These are phyloP conservation scores for Lycorma delicatula DNA, from an alignment of 1,140 invertebrate genomes.

Conservation along the genomic window DNA sequence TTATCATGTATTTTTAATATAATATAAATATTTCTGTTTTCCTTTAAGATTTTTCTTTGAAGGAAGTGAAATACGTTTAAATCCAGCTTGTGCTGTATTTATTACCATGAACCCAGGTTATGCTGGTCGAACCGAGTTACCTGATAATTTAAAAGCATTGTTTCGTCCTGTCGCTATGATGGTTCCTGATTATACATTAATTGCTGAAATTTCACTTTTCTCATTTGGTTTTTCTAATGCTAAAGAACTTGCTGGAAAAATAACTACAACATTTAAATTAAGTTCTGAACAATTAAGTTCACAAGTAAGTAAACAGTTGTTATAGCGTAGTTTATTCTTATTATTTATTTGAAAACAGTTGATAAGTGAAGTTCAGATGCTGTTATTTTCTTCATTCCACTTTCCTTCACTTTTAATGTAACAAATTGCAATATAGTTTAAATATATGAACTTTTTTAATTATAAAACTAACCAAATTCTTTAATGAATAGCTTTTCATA, in stretches of 20 bases:
- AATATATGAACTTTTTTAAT: no score
- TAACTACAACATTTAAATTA: conserved; percentile 60
- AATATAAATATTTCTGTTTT: neutral
- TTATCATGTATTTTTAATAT: no score
- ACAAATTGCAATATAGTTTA: no score
- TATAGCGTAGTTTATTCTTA: no score
- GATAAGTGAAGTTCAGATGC: no score
- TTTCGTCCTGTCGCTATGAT: conserved; percentile 70
- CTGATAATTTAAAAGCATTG: conserved; percentile 63
- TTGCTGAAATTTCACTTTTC: conserved; percentile 62
- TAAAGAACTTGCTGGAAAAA: conserved; percentile 54
- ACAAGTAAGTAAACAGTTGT: conserved; percentile 42
- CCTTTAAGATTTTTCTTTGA: conserved; percentile 52
- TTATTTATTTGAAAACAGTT: no score
- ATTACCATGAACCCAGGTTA: conserved; percentile 72
- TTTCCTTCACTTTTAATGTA: no score
- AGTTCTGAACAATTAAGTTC: conserved; percentile 61
- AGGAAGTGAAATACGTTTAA: conserved; percentile 49
- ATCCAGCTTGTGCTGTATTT: conserved; percentile 56
- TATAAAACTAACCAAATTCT: no score
- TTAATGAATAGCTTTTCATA: no score
- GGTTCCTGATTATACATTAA: conserved; percentile 63
- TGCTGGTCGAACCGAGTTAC: conserved; percentile 60
- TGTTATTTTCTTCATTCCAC: no score
- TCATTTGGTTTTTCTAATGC: conserved; percentile 60